Conservation (phyloP, 2,113 vertebrate species). For the Chamaetylas fuelleborni region DNA sequence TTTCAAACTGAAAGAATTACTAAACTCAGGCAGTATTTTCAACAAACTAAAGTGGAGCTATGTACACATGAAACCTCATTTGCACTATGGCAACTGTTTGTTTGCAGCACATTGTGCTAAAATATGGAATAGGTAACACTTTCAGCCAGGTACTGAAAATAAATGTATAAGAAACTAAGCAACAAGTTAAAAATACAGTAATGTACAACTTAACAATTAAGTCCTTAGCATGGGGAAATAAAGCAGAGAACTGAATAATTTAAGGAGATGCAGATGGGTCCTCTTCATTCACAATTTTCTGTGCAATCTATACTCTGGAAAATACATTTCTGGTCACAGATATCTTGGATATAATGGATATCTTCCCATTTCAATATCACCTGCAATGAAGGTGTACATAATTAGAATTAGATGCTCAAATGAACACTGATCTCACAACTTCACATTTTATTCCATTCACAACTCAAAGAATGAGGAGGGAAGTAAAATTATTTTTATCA, state of each 20-base stretch:
- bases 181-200: conserved; percentile 86
- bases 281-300: conserved; percentile 77
- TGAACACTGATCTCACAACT: neutral
- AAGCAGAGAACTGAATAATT: conserved; percentile 81
- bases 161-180: conserved; percentile 82
- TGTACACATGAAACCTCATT: conserved; percentile 79
- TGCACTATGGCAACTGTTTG: conserved; percentile 77
- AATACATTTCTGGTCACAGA: conserved; percentile 77
- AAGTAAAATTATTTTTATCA: neutral
- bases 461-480: neutral
- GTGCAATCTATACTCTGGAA: conserved; percentile 77
- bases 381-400: conserved; percentile 55
- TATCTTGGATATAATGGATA: conserved; percentile 5
- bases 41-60: conserved; percentile 75
- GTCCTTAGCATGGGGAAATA: conserved; percentile 71
- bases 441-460: neutral
- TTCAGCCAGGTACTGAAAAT: conserved; percentile 90
- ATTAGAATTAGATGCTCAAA: neutral
- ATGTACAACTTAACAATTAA: conserved; percentile 82
- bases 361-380: conserved; percentile 64
- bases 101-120: conserved; percentile 87
- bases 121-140: conserved; percentile 85
- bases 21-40: conserved; percentile 83
- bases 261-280: conserved; percentile 79
- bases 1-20: conserved; percentile 69